Evolutionary conservation across 2,113 vertebrate genomes (phyloP).

Genomic region (Isurus oxyrinchus): DNA sequence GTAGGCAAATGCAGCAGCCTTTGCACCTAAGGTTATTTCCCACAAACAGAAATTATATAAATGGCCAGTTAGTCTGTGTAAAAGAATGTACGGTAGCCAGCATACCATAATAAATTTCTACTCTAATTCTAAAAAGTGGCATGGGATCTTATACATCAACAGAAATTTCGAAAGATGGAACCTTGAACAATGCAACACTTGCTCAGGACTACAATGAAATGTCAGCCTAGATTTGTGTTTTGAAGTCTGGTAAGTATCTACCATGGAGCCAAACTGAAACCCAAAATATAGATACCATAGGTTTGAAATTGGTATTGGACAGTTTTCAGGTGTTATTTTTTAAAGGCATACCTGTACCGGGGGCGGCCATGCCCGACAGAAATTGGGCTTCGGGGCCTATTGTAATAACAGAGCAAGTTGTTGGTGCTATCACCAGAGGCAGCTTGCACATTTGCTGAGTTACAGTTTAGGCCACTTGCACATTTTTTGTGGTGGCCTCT

Average conservation of each 20-base stretch:
- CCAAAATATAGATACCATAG: not conserved
- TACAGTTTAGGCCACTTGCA: not conserved
- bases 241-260: not conserved
- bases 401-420: not conserved
- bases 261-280: not conserved
- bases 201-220: not conserved
- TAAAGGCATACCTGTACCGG: not conserved
- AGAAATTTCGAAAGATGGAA: not conserved
- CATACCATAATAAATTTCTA: not conserved
- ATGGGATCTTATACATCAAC: not conserved
- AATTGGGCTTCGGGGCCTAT: not conserved
- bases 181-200: not conserved
- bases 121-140: not conserved
- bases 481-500: not conserved
- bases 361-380: not conserved
- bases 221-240: not conserved
- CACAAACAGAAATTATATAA: not conserved
- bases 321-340: not conserved
- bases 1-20: not conserved
- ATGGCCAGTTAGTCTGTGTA: not conserved
- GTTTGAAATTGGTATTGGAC: not conserved
- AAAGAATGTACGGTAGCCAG: not conserved
- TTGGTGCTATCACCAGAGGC: not conserved
- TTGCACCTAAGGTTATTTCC: not conserved
- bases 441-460: not conserved